A percentile compares a stretch with the other conserved stretches of the same genome.
Conservation (phyloP, 2,113 vertebrate species). For the Vulpes vulpes region DNA sequence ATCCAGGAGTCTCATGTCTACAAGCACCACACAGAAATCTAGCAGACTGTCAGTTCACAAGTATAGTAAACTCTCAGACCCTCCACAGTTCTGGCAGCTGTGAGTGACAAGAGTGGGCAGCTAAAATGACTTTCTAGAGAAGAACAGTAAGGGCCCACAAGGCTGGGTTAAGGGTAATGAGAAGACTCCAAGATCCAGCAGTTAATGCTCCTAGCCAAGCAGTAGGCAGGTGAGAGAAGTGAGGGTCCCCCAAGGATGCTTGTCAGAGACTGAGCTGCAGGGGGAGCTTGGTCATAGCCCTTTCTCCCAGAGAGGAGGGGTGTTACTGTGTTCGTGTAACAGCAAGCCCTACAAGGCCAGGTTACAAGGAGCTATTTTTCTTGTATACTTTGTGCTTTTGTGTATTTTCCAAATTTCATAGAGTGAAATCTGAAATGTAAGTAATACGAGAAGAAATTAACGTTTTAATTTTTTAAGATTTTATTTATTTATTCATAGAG, state of each 20-base stretch:
- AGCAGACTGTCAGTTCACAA: background rate
- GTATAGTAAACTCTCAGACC: background rate
- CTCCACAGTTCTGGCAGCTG: background rate
- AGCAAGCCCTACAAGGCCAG: background rate
- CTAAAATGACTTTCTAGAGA: background rate
- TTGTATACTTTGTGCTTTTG: background rate
- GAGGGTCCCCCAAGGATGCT: accelerated
- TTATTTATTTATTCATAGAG: too few species aligned
- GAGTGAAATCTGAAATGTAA: background rate
- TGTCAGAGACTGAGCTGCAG: too few species aligned
- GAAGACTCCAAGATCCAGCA: background rate
- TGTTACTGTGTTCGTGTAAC: too few species aligned
- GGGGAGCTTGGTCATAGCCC: background rate
- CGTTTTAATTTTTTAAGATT: background rate
- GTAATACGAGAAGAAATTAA: background rate
- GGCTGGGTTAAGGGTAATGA: background rate
- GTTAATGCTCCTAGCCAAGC: background rate
- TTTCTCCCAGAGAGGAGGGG: background rate
- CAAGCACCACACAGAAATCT: background rate
- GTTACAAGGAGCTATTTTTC: background rate
- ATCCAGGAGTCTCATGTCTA: background rate
- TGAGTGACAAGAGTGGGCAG: too few species aligned
- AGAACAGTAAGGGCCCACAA: background rate
- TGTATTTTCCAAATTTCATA: background rate
- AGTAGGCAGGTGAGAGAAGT: background rate